phyloP scores from a whole-genome alignment of 2,113 vertebrate species.

The Emydura subglobosa region DNA sequence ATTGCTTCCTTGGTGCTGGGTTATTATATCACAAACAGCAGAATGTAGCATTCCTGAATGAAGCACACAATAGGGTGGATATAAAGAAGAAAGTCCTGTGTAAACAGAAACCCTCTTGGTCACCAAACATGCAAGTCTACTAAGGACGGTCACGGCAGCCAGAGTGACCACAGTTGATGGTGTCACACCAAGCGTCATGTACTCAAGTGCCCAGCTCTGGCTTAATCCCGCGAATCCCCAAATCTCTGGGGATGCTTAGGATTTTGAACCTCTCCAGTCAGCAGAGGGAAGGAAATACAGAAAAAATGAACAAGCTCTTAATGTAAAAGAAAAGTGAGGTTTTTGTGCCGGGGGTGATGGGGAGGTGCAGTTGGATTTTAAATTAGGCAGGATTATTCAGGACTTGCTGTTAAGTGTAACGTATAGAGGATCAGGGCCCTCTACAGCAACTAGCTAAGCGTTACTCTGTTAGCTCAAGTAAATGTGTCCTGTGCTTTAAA shows the following conservation, averaged over 20 bases:
- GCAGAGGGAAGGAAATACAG: background rate
- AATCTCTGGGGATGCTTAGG: background rate
- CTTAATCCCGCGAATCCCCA: background rate
- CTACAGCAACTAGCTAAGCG: too few species aligned
- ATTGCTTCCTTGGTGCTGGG: background rate
- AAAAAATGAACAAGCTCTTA: background rate
- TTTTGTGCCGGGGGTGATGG: background rate
- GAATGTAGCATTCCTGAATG: slow-evolving; percentile 19
- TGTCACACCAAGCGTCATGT: background rate
- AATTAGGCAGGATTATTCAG: background rate
- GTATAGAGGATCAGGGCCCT: background rate
- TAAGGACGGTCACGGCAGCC: background rate
- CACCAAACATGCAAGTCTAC: background rate
- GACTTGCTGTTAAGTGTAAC: background rate
- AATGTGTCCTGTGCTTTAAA: background rate
- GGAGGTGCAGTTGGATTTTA: background rate
- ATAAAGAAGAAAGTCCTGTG: background rate
- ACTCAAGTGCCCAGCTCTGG: background rate
- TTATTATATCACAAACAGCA: background rate
- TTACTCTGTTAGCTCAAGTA: background rate
- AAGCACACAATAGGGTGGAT: slow-evolving; percentile 29
- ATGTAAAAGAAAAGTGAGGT: background rate
- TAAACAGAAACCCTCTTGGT: background rate
- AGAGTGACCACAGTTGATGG: background rate
- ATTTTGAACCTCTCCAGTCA: background rate